Percentiles rank a stretch among this genome's conserved stretches.
Conservation (phyloP, 2,797 vertebrate genomes). For the Sebastes hubbsi region DNA sequence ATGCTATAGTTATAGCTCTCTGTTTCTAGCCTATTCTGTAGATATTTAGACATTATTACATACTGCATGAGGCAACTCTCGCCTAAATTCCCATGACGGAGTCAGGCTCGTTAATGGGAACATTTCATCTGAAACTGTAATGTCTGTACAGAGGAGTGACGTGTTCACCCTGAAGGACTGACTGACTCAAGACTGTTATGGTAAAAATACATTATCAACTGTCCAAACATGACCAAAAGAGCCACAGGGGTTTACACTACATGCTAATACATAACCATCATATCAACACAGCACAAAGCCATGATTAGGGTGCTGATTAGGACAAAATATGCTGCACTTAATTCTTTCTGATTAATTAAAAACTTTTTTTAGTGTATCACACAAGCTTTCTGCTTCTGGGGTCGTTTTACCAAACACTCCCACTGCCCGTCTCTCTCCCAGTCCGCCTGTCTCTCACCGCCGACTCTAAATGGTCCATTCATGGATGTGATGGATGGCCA, state of each 20-base stretch:
- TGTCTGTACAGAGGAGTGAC: background rate
- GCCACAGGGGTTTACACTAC: conserved; percentile 46
- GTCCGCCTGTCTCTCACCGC: conserved; percentile 34
- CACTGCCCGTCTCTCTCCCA: background rate
- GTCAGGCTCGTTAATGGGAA: background rate
- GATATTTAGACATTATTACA: background rate
- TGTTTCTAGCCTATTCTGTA: background rate
- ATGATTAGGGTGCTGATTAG: conserved; percentile 30
- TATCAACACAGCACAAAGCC: conserved; percentile 28
- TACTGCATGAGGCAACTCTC: too few relatives aligned
- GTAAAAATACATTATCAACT: conserved; percentile 16
- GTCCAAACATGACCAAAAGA: conserved; percentile 7
- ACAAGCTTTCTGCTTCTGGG: background rate
- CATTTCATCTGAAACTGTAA: background rate
- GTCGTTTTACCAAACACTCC: conserved; percentile 22
- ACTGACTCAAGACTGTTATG: background rate
- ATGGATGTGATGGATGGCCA: conserved; percentile 52
- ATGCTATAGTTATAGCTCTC: background rate
- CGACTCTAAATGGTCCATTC: conserved; percentile 57
- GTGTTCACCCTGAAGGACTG: background rate
- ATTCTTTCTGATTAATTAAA: conserved; percentile 22
- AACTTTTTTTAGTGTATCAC: background rate
- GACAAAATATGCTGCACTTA: background rate
- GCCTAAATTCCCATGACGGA: too few relatives aligned
- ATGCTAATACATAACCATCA: conserved; percentile 18